A percentile compares a stretch with the other conserved stretches of the same genome.
phyloP scores from a whole-genome alignment of 2,888 invertebrate species.

The Acanthacorydalis orientalis region DNA sequence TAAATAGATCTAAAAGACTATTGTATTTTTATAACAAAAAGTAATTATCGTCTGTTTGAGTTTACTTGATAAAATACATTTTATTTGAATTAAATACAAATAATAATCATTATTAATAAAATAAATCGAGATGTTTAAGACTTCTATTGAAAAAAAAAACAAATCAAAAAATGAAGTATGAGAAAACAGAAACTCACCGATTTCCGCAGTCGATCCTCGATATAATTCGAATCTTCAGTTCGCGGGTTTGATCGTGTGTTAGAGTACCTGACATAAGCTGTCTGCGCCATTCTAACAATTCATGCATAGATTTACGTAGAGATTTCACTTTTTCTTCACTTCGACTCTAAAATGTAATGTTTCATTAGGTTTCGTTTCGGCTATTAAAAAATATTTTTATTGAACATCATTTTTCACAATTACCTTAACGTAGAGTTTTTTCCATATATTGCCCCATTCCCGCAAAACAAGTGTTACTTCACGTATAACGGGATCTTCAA shows the following conservation, averaged over 20 bases:
- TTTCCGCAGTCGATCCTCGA: slow-evolving; percentile 94
- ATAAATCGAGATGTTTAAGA: too few species aligned
- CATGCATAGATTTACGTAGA: slow-evolving; percentile 77
- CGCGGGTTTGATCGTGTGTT: slow-evolving; percentile 80
- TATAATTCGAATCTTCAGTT: slow-evolving; percentile 71
- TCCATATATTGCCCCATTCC: slow-evolving; percentile 92
- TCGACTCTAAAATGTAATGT: background rate
- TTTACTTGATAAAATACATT: too few species aligned
- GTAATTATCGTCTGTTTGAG: too few species aligned
- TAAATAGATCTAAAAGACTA: too few species aligned
- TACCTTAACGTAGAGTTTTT: slow-evolving; percentile 70
- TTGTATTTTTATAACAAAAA: too few species aligned
- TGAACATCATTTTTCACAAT: slow-evolving; percentile 19
- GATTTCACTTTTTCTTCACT: slow-evolving; percentile 17
- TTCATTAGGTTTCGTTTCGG: too few species aligned
- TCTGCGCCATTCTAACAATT: slow-evolving; percentile 69
- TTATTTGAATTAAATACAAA: too few species aligned
- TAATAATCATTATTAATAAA: too few species aligned
- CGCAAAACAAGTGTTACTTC: slow-evolving; percentile 81
- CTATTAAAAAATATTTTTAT: too few species aligned
- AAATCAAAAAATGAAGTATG: slow-evolving; percentile 5
- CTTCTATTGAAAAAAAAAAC: background rate
- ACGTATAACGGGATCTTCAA: slow-evolving; percentile 77
- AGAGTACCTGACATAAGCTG: slow-evolving; percentile 75
- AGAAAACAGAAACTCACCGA: slow-evolving; percentile 47